Evolutionary conservation across 92 coral and sea anemone species (phyloP).

Genomic region (Palythoa grandiflora): DNA sequence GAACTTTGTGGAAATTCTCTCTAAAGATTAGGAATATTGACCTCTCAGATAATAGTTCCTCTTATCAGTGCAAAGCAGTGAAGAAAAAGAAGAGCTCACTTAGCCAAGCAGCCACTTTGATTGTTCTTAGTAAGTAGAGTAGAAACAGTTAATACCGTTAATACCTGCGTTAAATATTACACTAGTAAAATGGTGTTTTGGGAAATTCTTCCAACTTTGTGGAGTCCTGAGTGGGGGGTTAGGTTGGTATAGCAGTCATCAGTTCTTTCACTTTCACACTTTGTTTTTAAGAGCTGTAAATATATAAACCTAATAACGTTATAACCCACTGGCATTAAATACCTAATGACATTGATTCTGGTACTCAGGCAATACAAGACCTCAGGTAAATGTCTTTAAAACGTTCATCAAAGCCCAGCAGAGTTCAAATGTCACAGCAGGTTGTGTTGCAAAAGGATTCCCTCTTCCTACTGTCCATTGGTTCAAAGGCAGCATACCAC

Average conservation of each 20-base stretch:
- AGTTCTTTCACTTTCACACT: too few relatives aligned
- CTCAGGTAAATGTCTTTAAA: slow-evolving; percentile 42
- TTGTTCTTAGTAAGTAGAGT: slow-evolving; percentile 14
- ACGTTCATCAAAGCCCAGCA: slow-evolving; percentile 33
- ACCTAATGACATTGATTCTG: neutral
- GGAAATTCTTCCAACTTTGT: too few relatives aligned
- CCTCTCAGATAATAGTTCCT: neutral
- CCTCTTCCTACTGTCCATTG: slow-evolving; percentile 65
- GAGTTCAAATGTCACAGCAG: slow-evolving; percentile 46
- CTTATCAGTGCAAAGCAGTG: slow-evolving; percentile 26
- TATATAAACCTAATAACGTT: too few relatives aligned
- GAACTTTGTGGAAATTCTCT: neutral
- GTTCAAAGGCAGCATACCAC: slow-evolving; percentile 58
- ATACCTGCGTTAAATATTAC: too few relatives aligned
- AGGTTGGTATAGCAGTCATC: too few relatives aligned
- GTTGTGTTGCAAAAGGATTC: slow-evolving; percentile 44
- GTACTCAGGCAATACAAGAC: slow-evolving; percentile 42
- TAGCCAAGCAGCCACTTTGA: slow-evolving; percentile 13
- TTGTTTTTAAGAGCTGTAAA: too few relatives aligned
- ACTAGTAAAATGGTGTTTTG: too few relatives aligned
- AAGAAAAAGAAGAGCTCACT: neutral
- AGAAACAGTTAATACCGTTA: neutral
- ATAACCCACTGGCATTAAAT: too few relatives aligned
- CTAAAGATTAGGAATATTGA: slow-evolving; percentile 4
- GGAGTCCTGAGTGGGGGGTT: too few relatives aligned